These are phyloP conservation scores for Ceriagrion tenellum DNA, from an alignment of 2,888 invertebrate species.

Conservation along the genomic window DNA sequence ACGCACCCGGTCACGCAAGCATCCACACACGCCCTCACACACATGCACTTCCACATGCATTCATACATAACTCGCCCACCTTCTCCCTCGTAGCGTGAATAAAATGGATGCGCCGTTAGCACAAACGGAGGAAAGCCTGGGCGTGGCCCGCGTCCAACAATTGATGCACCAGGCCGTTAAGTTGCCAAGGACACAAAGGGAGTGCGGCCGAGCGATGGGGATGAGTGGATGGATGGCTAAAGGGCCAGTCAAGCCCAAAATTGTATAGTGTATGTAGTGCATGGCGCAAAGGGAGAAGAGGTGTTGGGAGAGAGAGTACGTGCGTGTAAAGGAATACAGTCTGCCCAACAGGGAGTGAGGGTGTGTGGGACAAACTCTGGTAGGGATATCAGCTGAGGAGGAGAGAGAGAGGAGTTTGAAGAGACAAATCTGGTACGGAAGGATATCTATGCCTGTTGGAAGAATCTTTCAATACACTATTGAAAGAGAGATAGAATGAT, in stretches of 20 bases:
- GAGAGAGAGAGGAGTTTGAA: background rate
- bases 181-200: conserved; percentile 59
- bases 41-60: conserved; percentile 7
- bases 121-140: background rate
- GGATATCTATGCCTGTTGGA: background rate
- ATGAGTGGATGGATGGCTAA: background rate
- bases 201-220: background rate
- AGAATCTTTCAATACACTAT: background rate
- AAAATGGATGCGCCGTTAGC: conserved; percentile 24
- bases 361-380: no score
- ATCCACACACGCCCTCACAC: background rate
- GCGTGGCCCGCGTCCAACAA: conserved; percentile 63
- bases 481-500: background rate
- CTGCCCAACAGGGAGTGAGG: no score
- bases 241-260: conserved; percentile 1
- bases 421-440: background rate
- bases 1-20: background rate
- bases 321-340: background rate
- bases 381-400: background rate
- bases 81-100: conserved; percentile 29
- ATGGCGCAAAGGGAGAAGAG: background rate
- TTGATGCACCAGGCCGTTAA: conserved; percentile 61
- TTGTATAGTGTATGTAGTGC: background rate
- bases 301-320: background rate
- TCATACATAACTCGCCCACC: background rate